Evolutionary conservation across 2,797 vertebrate genomes (phyloP).

Genomic region (Poeciliopsis turneri): DNA sequence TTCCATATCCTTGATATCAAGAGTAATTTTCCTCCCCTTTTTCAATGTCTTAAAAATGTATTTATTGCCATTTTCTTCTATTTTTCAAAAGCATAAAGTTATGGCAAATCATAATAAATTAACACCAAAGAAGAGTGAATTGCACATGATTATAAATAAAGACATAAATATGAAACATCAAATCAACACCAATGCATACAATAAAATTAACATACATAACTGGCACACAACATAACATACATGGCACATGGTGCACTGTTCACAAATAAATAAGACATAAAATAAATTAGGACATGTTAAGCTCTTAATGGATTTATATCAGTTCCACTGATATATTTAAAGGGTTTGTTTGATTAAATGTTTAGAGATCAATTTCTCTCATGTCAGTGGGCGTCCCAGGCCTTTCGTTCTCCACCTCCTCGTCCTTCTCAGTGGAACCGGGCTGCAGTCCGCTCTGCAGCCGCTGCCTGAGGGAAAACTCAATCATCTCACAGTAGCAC

Average conservation of each 20-base stretch:
- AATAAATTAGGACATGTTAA: constrained; percentile 67
- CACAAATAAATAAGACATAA: constrained; percentile 72
- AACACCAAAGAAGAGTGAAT: constrained; percentile 56
- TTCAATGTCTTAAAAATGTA: constrained; percentile 71
- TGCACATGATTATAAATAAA: constrained; percentile 79
- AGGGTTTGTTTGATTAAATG: constrained; percentile 53
- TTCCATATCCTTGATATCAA: neutral
- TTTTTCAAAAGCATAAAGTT: constrained; percentile 57
- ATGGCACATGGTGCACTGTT: constrained; percentile 70
- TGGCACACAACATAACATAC: constrained; percentile 8
- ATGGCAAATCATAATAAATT: constrained; percentile 76
- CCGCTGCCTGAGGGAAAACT: constrained; percentile 74
- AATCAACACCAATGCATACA: constrained; percentile 52
- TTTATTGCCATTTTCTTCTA: constrained; percentile 61
- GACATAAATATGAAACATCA: constrained; percentile 68
- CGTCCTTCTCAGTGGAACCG: constrained; percentile 63
- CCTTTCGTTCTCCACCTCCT: constrained; percentile 73
- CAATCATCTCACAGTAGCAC: constrained; percentile 83
- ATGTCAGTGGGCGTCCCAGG: constrained; percentile 82
- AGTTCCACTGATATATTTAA: constrained; percentile 78
- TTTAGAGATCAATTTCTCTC: constrained; percentile 82
- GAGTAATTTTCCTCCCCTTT: neutral
- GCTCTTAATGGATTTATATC: constrained; percentile 67
- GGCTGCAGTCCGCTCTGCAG: constrained; percentile 67
- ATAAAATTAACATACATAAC: constrained; percentile 48